phyloP scores from a whole-genome alignment of 2,888 invertebrate species.

The Serrognathus titanus region DNA sequence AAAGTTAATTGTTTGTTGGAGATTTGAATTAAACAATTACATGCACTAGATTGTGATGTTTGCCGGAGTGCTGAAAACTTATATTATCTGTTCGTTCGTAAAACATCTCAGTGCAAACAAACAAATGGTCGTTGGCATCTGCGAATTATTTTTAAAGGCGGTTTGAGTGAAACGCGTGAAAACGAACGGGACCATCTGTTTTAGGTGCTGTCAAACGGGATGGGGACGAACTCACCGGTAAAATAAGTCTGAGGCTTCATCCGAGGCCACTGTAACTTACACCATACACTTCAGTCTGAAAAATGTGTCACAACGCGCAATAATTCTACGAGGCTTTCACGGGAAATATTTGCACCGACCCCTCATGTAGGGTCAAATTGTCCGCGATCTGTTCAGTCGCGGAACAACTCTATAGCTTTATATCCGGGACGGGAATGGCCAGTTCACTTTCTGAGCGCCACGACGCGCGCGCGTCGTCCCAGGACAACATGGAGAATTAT shows the following conservation, averaged over 20 bases:
- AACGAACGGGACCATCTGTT: no score
- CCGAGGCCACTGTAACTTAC: conserved; percentile 51
- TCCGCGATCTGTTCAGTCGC: conserved; percentile 28
- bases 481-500: conserved; percentile 40
- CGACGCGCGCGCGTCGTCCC: conserved; percentile 39
- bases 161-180: no score
- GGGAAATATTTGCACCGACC: conserved; percentile 20
- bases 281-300: conserved; percentile 43
- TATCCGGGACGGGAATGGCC: conserved; percentile 43
- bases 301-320: not conserved
- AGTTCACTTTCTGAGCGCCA: conserved; percentile 26
- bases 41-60: no score
- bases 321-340: conserved; percentile 1
- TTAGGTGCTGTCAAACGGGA: not conserved
- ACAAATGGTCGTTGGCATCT: no score
- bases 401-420: conserved; percentile 37
- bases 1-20: no score
- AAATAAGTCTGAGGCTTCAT: conserved; percentile 42
- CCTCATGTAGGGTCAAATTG: conserved; percentile 37
- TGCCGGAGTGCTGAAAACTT: no score
- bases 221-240: conserved; percentile 21
- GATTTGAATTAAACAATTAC: no score
- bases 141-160: no score
- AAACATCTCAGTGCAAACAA: no score
- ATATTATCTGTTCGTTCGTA: no score